These are phyloP conservation scores for Neodiprion virginianus DNA, from an alignment of 1,140 invertebrate genomes.

Conservation along the genomic window DNA sequence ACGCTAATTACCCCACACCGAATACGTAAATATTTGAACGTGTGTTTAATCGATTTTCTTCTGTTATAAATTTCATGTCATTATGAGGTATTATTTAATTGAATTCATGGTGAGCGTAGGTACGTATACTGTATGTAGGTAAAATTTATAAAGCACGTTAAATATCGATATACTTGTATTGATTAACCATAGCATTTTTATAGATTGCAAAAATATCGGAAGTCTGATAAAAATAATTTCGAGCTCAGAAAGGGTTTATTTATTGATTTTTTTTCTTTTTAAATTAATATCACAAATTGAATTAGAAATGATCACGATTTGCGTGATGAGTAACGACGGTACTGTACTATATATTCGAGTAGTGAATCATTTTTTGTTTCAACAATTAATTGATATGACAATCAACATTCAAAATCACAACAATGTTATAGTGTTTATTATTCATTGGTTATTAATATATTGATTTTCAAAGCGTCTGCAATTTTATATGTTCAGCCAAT, in stretches of 20 bases:
- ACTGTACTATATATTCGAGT: neutral
- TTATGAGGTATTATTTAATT: too few species aligned
- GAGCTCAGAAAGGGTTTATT: neutral
- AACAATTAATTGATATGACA: constrained; percentile 1
- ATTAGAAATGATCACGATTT: neutral
- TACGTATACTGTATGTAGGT: too few species aligned
- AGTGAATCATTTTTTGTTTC: neutral
- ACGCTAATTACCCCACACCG: too few species aligned
- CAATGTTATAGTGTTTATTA: neutral
- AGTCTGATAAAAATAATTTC: constrained; percentile 6
- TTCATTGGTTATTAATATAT: neutral
- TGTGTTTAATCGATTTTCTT: too few species aligned
- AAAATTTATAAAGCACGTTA: too few species aligned
- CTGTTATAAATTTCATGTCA: too few species aligned
- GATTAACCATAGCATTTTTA: neutral
- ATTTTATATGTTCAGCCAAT: neutral
- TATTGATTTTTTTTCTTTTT: neutral
- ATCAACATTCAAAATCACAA: constrained; percentile 2
- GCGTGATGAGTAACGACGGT: constrained; percentile 1
- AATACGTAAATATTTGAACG: too few species aligned
- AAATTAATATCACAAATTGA: neutral
- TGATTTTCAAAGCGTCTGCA: neutral
- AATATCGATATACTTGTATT: too few species aligned
- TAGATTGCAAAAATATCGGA: constrained; percentile 6
- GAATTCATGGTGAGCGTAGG: too few species aligned